These are phyloP conservation scores for Psettodes erumei DNA, from an alignment of 2,113 vertebrate genomes.

Conservation along the genomic window DNA sequence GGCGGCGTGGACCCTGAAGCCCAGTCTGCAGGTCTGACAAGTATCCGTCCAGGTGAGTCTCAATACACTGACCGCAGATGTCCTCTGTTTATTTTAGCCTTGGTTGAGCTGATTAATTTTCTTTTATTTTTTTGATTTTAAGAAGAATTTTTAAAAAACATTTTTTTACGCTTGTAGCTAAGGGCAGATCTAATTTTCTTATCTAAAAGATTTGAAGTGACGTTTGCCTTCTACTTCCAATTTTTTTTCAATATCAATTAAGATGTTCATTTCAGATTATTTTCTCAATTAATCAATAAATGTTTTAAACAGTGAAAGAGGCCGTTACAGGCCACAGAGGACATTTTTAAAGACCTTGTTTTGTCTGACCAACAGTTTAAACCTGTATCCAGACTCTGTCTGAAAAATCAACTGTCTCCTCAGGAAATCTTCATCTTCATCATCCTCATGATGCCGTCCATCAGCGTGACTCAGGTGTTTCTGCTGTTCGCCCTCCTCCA, in stretches of 20 bases:
- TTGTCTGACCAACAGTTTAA: not conserved
- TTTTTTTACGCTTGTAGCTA: too few relatives aligned
- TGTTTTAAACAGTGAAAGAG: not conserved
- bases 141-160: too few relatives aligned
- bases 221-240: too few relatives aligned
- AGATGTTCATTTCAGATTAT: too few relatives aligned
- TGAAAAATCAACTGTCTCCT: constrained; percentile 6
- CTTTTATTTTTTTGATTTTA: too few relatives aligned
- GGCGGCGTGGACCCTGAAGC: not conserved
- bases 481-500: constrained; percentile 74
- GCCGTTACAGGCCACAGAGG: too few relatives aligned
- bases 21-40: constrained; percentile 40
- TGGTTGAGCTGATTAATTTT: not conserved
- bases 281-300: not conserved
- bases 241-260: not conserved
- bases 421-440: constrained; percentile 50
- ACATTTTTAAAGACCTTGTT: not conserved
- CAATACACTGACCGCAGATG: not conserved
- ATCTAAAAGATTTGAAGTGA: not conserved
- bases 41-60: constrained; percentile 55
- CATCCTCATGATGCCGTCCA: constrained; percentile 59
- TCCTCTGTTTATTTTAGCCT: not conserved
- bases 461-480: constrained; percentile 66
- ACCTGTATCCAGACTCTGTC: not conserved
- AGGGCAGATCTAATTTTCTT: not conserved